phyloP scores from a whole-genome alignment of 1,140 invertebrate species.

The Archegozetes longisetosus region DNA sequence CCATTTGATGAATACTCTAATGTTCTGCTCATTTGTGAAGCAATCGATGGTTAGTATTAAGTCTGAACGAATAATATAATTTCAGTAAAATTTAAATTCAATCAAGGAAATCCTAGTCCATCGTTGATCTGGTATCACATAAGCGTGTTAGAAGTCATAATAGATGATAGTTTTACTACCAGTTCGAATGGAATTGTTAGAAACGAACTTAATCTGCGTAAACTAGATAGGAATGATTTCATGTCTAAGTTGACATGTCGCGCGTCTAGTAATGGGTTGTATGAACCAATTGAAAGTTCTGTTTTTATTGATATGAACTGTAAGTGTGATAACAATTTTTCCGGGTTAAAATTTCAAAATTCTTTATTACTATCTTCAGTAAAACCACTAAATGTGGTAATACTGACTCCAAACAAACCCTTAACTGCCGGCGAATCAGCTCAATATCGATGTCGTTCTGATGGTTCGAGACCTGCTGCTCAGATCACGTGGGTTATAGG shows the following conservation, averaged over 20 bases:
- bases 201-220: neutral
- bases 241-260: neutral
- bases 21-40: neutral
- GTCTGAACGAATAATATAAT: neutral
- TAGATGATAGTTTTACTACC: neutral
- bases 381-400: conserved; percentile 5
- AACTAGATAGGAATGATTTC: conserved; percentile 7
- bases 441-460: conserved; percentile 20
- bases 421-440: conserved; percentile 20
- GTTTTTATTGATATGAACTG: conserved; percentile 12
- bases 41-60: neutral
- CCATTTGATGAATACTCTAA: neutral
- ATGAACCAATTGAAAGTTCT: neutral
- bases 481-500: conserved; percentile 22
- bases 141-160: neutral
- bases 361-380: neutral
- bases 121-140: neutral
- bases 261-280: neutral
- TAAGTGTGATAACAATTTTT: neutral
- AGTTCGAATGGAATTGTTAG: neutral
- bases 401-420: neutral
- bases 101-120: neutral
- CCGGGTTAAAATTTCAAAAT: neutral
- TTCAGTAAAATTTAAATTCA: neutral
- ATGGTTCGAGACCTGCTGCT: conserved; percentile 23